Evolutionary conservation across 1,140 invertebrate genomes (phyloP).

Genomic region (Mycetomoellerius zeteki): DNA sequence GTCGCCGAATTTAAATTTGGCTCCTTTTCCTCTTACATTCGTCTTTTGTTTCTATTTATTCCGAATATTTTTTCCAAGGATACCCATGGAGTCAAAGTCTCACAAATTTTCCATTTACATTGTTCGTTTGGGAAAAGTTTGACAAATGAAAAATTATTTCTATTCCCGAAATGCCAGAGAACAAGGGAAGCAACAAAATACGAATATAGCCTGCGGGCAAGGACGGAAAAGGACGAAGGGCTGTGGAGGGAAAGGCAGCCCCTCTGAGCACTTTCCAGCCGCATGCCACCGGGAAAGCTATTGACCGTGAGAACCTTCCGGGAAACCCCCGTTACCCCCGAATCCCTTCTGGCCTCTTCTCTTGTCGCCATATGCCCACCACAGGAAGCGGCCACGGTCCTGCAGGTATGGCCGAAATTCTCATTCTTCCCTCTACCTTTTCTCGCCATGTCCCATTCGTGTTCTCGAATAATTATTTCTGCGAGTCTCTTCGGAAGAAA

Average conservation of each 20-base stretch:
- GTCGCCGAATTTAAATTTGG: background rate
- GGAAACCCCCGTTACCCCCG: constrained; percentile 74
- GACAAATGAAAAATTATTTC: background rate
- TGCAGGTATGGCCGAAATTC: constrained; percentile 75
- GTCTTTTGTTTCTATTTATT: background rate
- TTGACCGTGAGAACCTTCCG: constrained; percentile 87
- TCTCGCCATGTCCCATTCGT: background rate
- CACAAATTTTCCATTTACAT: no score
- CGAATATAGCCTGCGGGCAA: constrained; percentile 15
- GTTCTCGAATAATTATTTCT: constrained; percentile 60
- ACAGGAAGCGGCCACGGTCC: constrained; percentile 80
- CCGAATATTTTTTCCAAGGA: background rate
- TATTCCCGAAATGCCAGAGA: background rate
- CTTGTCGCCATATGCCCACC: constrained; percentile 84
- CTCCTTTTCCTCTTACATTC: background rate
- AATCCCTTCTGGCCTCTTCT: constrained; percentile 73
- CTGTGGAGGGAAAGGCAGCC: constrained; percentile 46
- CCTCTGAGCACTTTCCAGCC: constrained; percentile 67
- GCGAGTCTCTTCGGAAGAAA: background rate
- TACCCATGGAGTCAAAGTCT: background rate
- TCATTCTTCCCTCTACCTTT: constrained; percentile 52
- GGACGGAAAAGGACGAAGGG: constrained; percentile 1
- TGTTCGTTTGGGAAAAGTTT: background rate
- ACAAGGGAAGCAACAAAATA: background rate
- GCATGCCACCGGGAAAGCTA: constrained; percentile 81